These are phyloP conservation scores for Bombus affinis DNA, from an alignment of 1,140 invertebrate species.

Conservation along the genomic window DNA sequence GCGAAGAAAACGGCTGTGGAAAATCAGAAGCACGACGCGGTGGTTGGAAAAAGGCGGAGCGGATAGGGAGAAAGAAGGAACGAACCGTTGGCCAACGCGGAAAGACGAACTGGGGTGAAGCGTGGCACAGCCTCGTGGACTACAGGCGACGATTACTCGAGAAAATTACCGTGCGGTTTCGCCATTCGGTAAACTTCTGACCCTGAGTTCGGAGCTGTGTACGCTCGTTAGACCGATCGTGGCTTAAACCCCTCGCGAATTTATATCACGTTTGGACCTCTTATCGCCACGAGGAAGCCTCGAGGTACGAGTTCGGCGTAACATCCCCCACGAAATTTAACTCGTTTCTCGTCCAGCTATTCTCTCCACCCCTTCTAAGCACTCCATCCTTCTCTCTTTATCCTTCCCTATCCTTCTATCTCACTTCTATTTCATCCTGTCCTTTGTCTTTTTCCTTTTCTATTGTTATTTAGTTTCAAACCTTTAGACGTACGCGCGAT, in stretches of 20 bases:
- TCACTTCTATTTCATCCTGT: background rate
- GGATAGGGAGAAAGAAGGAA: background rate
- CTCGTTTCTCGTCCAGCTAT: constrained; percentile 10
- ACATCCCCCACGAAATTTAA: constrained; percentile 64
- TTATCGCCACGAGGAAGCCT: constrained; percentile 69
- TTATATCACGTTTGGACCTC: constrained; percentile 73
- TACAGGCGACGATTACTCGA: constrained; percentile 69
- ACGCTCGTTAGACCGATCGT: constrained; percentile 75
- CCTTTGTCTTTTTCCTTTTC: background rate
- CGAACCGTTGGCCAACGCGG: background rate
- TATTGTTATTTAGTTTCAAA: background rate
- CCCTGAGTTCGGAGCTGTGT: constrained; percentile 62
- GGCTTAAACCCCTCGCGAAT: constrained; percentile 74
- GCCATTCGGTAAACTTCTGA: constrained; percentile 72
- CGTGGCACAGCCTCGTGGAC: constrained; percentile 46
- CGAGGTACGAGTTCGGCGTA: constrained; percentile 58
- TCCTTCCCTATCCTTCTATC: background rate
- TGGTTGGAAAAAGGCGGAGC: background rate
- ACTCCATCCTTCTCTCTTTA: background rate
- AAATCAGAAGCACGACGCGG: background rate
- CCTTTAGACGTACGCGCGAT: background rate
- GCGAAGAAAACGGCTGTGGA: background rate
- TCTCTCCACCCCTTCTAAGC: background rate
- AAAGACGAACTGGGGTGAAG: constrained; percentile 2
- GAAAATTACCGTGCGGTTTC: constrained; percentile 75